Base-by-base conservation (phyloP, 2,888 invertebrate species). In the Andrena trimmerana region DNA sequence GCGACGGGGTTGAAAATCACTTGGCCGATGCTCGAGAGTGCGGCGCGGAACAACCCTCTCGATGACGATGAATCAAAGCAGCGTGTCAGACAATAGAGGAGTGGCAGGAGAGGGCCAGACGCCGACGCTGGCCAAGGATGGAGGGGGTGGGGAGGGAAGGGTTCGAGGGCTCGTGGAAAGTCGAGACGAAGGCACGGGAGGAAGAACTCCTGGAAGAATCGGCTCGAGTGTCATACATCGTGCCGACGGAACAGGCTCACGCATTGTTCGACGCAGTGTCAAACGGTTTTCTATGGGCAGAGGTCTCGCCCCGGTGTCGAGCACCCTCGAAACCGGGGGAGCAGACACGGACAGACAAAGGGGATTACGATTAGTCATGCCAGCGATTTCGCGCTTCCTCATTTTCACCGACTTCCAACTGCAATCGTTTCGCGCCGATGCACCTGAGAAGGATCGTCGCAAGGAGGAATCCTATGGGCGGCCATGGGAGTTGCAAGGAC, bases 31-130 rank as follows among this genome's bases (percentile, higher is more conserved):
- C 84, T 91, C 81, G 84, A 91, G 90, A 83, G 83, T 5, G 42
- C 76, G 74, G 73, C 77, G 20, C 60, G 86, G 84, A 83, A 85
- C 84, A 85, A 80, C 86, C 87, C 91, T 88, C 89, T 89, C 90
- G 89, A 91, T 90, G 88, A 88, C 85, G 84, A 84, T 89, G 88
- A 88, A 87, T 87, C 89, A 87, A 89, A 89, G 84, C 84, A 84
- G 66, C 76, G 63, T 24, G 68, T 16, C 82, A 59, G 81, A 82
- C 82, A 82, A 82, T 82, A 42, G 82, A 66, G 74, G 31, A 60
- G 50, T 42, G 42, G 24, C 29, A 42, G 66, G 66, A 68, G 31
- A 52, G 72, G 71, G 48, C 62, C 72, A 80, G 81, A 81, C 80
- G 62, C 60, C 79, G 79, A 57, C 77, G 76, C 66, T 20, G 75